A percentile compares a stretch with the other conserved stretches of the same genome.
Evolutionary conservation across 2,888 invertebrate genomes (phyloP).

Genomic region (Calameuta filiformis): DNA sequence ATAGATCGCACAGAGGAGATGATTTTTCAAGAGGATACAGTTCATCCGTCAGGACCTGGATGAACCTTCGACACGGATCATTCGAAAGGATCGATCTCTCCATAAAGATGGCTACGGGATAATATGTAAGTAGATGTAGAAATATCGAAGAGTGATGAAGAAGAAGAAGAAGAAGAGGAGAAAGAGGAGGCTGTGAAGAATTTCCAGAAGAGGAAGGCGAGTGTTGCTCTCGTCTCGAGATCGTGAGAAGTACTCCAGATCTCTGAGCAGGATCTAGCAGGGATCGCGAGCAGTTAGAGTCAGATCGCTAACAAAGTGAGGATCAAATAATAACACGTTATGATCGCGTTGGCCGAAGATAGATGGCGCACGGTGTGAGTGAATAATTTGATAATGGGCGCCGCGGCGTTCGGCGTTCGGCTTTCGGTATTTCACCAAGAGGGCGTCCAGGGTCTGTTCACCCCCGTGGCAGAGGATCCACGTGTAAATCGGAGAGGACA

Average conservation of each 20-base stretch:
- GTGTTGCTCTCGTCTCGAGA: conserved; percentile 22
- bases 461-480: conserved; percentile 12
- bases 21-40: neutral
- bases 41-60: neutral
- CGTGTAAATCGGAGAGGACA: neutral
- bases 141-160: neutral
- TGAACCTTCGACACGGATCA: neutral
- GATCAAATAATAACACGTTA: conserved; percentile 65
- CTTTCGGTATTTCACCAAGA: conserved; percentile 18
- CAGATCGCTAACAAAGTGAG: conserved; percentile 64
- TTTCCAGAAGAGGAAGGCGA: neutral
- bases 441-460: conserved; percentile 31
- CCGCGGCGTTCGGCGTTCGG: conserved; percentile 31
- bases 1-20: neutral
- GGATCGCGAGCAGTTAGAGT: conserved; percentile 39
- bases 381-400: conserved; percentile 64
- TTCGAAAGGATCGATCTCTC: neutral
- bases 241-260: conserved; percentile 59
- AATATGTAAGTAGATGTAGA: neutral
- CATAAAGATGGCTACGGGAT: neutral
- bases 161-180: too few relatives aligned
- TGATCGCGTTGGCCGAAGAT: conserved; percentile 57
- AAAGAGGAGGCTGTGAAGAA: neutral
- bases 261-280: conserved; percentile 49
- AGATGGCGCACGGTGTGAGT: conserved; percentile 60